These are phyloP conservation scores for Drosophila ambigua DNA, from an alignment of 1,140 invertebrate genomes.

Conservation along the genomic window DNA sequence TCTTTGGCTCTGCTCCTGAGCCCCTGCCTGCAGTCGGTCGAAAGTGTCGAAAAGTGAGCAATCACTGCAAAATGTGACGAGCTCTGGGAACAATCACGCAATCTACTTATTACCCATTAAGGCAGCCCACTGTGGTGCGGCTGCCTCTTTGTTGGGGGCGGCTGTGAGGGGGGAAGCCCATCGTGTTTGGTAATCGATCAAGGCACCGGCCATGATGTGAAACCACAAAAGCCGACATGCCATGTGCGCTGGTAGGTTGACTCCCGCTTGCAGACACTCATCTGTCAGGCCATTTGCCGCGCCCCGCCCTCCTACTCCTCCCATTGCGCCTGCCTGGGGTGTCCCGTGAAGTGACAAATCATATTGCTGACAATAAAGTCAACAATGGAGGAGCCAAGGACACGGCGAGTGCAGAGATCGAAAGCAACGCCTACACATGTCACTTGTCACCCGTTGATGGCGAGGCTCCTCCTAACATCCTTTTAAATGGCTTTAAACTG, in stretches of 20 bases:
- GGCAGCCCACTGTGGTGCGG: constrained; percentile 23
- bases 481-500: constrained; percentile 52
- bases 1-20: constrained; percentile 1
- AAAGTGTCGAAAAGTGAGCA: constrained; percentile 79
- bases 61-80: constrained; percentile 76
- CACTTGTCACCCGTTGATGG: constrained; percentile 29
- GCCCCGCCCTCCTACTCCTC: constrained; percentile 2
- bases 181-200: constrained; percentile 69
- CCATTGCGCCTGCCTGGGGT: not conserved
- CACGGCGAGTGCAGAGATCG: constrained; percentile 42
- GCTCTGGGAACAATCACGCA: constrained; percentile 65
- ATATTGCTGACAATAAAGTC: constrained; percentile 75
- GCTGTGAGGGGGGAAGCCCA: constrained; percentile 6
- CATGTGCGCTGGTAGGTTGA: constrained; percentile 2
- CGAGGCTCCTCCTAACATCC: constrained; percentile 34
- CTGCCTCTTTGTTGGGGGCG: not conserved
- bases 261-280: constrained; percentile 36
- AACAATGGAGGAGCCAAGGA: constrained; percentile 54
- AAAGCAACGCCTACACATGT: constrained; percentile 46
- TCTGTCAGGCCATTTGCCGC: constrained; percentile 34
- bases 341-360: constrained; percentile 71
- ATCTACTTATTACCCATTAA: constrained; percentile 83
- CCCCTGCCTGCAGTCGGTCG: constrained; percentile 24
- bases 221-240: constrained; percentile 42
- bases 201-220: constrained; percentile 43